Base-by-base conservation (phyloP, 1,140 invertebrate species). In the Marisa cornuarietis region DNA sequence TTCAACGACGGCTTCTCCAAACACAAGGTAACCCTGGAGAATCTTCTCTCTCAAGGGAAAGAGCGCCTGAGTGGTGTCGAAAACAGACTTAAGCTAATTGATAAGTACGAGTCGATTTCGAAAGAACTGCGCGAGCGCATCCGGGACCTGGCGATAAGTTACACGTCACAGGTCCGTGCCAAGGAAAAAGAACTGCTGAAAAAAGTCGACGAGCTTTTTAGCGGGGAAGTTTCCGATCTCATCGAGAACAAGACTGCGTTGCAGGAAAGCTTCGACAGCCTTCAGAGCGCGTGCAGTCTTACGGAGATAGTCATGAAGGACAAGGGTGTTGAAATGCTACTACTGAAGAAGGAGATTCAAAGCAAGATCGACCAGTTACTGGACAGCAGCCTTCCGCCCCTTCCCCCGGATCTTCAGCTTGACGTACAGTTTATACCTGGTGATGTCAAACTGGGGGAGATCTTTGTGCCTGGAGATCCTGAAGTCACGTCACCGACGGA, bases 281-380 rank as follows among this genome's bases (percentile, higher is more conserved):
- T 91, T 20, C 85, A 91, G 83, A 88, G 82, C 66, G 88, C 90
- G 13, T 89, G 86, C 79, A 87, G 87, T 71, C 79, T 91, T 49
- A 88, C 90, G 20, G 89, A 91, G 63, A 87, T 91, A 63, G 87
- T 91, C 14, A 83, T 91, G 81, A 86, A 88, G 65, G 88, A 89
- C 79, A 88, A 86, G 76, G 88, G 88, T 26, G 87, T 91, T 51
- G 91, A 91, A 84, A 85, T 91, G 81, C 80, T 91, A 52, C 84
- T 91, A 1, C 69, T 91, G 14, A 90, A 91, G 81, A 88, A 88
- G 68, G 88, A 91, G 74, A 84, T 91, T 31, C 83, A 89, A 62
- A 83, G 86, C 18, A 91, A 91, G 82, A 83, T 91, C 66, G 81
- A 80, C 20, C 72, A 82, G 0, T 79, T 90, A 6, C 76, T 89